Evolutionary conservation across 2,113 vertebrate species (phyloP), one percentile per base, ranked within the genome.

Genomic region (Marmota monax): DNA sequence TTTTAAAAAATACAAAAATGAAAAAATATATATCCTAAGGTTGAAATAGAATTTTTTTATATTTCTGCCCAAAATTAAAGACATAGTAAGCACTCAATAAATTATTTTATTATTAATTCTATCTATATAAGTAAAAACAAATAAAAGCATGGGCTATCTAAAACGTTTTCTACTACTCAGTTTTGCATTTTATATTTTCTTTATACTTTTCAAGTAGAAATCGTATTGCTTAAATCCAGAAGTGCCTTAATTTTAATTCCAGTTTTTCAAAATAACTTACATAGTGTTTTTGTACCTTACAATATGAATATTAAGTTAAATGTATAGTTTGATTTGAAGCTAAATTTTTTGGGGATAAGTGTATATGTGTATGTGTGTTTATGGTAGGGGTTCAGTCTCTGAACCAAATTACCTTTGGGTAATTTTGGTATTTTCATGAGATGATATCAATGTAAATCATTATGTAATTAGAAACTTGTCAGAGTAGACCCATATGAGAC

Each of bases 401-500:
- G 85, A 56, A 12, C 32, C 12, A 7, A 58, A 58, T 58, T 58
- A 58, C 6, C 16, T 69, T 74, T 25, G 1, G 3, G 18, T 48
- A 58, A 76, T 90, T 88, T 63, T 73, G 39, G 7, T 91, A 51
- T 92, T 84, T 17, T 89, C 23, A 87, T 77, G 9, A 5, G 32
- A 51, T 61, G 18, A 78, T 74, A 78, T 5, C 34, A 39, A 48
- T 78, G 61, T 87, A 79, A 92, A 48, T 82, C 22, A 88, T 84
- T 48, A 69, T 79, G 17, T 2, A 92, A 80, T 96, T 76, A 91
- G 53, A 76, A 85, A 88, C 91, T 92, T 96, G 77, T 25, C 74
- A 74, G 88, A 73, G 8, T 84, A 96, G 89, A 97, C 27, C 88
- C 78, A 0, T 69, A 74, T 17, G 79, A 98, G 92, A 97, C 63